Conservation (phyloP, 2,113 vertebrate genomes). For the Sisor rabdophorus region DNA sequence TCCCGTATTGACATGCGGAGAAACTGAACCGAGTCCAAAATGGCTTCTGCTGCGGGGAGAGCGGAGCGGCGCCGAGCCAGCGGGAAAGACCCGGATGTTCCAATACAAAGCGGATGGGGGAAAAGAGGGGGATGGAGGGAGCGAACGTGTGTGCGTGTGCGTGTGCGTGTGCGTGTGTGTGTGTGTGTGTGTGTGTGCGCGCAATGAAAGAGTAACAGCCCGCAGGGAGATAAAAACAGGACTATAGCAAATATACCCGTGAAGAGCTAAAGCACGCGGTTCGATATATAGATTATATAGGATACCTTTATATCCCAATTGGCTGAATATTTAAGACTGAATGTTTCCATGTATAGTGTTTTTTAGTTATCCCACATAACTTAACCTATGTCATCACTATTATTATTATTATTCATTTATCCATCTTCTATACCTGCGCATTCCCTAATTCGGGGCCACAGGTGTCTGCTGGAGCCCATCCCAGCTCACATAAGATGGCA, state of each 20-base stretch:
- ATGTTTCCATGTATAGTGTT: too few species aligned
- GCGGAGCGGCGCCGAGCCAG: conserved; percentile 60
- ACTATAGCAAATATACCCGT: neutral
- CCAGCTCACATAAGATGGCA: too few species aligned
- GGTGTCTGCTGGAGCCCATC: too few species aligned
- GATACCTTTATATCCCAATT: neutral
- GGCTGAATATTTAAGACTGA: too few species aligned
- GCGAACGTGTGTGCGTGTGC: neutral
- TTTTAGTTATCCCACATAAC: too few species aligned
- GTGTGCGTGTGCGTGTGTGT: neutral
- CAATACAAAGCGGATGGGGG: conserved; percentile 67
- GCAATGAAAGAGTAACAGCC: conserved; percentile 10
- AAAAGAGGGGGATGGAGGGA: neutral
- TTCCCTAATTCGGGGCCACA: too few species aligned
- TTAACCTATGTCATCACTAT: too few species aligned
- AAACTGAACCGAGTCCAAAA: conserved; percentile 65
- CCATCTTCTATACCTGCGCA: too few species aligned
- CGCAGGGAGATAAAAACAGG: neutral
- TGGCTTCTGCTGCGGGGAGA: conserved; percentile 63
- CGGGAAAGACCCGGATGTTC: conserved; percentile 79
- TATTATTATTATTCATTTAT: too few species aligned
- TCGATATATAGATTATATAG: conserved; percentile 12
- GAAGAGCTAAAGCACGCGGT: neutral
- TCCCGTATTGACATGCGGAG: conserved; percentile 49
- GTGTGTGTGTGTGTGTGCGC: neutral